Evolutionary conservation across 2,113 vertebrate genomes (phyloP).

Genomic region (Perca schrenkii): DNA sequence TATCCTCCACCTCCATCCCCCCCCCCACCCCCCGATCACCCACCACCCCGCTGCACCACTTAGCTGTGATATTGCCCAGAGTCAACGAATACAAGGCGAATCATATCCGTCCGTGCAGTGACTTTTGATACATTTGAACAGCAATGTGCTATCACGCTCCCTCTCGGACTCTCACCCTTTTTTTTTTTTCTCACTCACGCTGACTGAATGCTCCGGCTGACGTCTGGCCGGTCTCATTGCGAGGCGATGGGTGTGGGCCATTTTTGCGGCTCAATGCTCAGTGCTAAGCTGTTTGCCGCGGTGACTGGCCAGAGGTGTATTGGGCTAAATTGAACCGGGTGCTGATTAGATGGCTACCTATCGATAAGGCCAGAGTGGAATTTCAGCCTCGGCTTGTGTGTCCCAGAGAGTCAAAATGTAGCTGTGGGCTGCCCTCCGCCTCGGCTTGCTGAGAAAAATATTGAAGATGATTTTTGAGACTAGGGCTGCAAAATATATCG

Average conservation of each 20-base stretch:
- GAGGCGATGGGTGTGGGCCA: constrained; percentile 58
- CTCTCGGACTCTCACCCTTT: constrained; percentile 11
- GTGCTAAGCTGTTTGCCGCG: constrained; percentile 69
- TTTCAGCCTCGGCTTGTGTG: constrained; percentile 45
- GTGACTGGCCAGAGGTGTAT: constrained; percentile 74
- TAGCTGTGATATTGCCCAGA: constrained; percentile 68
- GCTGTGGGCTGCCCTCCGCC: constrained; percentile 6
- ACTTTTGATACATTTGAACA: constrained; percentile 59
- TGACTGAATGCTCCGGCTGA: not conserved
- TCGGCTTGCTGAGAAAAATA: constrained; percentile 35
- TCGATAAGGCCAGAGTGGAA: constrained; percentile 71
- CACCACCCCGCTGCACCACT: constrained; percentile 57
- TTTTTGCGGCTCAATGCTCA: constrained; percentile 72
- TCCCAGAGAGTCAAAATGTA: constrained; percentile 30
- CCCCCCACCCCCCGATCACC: constrained; percentile 10
- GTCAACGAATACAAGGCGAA: constrained; percentile 60
- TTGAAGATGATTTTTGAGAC: not conserved
- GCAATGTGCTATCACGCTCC: constrained; percentile 49
- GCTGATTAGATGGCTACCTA: constrained; percentile 73
- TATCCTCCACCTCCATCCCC: constrained; percentile 51
- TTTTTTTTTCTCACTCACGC: not conserved
- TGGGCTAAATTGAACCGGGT: constrained; percentile 74
- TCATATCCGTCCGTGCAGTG: constrained; percentile 53
- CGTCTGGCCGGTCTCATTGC: constrained; percentile 51
- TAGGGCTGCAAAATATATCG: too few species aligned